A percentile compares a stretch with the other conserved stretches of the same genome.
These are phyloP conservation scores for Pectinophora gossypiella DNA, from an alignment of 1,140 invertebrate genomes.

Conservation along the genomic window DNA sequence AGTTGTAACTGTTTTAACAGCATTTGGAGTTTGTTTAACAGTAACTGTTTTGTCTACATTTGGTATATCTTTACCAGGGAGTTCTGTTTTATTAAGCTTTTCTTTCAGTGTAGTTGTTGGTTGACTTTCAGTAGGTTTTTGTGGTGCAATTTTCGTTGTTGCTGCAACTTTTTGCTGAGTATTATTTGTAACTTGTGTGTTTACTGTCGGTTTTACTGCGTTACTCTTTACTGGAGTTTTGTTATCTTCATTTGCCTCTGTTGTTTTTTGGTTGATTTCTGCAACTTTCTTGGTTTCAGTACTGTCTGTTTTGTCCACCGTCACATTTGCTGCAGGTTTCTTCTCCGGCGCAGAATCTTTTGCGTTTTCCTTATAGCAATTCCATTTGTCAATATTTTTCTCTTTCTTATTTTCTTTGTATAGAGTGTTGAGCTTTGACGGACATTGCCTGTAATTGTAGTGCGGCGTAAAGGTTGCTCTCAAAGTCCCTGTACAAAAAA, in stretches of 20 bases:
- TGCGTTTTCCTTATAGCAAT: too few species aligned
- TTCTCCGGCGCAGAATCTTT: background rate
- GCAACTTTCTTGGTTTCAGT: background rate
- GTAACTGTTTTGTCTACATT: too few species aligned
- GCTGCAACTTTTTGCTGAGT: too few species aligned
- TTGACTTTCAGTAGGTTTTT: too few species aligned
- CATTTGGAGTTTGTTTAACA: too few species aligned
- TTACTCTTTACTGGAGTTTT: slow-evolving; percentile 12
- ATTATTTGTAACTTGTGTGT: too few species aligned
- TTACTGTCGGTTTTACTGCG: background rate
- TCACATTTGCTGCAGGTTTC: background rate
- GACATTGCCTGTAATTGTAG: slow-evolving; percentile 40
- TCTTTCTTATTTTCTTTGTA: slow-evolving; percentile 9
- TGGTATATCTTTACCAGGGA: too few species aligned
- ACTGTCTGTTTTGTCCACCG: too few species aligned
- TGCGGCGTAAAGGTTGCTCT: slow-evolving; percentile 34
- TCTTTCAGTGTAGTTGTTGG: too few species aligned
- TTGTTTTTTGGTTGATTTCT: slow-evolving; percentile 6
- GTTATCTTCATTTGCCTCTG: slow-evolving; percentile 2
- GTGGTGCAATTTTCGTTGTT: too few species aligned
- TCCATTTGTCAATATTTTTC: background rate
- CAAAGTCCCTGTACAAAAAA: slow-evolving; percentile 32
- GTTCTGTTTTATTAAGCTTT: too few species aligned
- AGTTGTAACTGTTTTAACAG: too few species aligned
- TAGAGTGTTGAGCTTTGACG: slow-evolving; percentile 33